Evolutionary conservation across 2,888 invertebrate species (phyloP), one percentile per base, ranked within the genome.

Genomic region (Oscheius sp.): DNA sequence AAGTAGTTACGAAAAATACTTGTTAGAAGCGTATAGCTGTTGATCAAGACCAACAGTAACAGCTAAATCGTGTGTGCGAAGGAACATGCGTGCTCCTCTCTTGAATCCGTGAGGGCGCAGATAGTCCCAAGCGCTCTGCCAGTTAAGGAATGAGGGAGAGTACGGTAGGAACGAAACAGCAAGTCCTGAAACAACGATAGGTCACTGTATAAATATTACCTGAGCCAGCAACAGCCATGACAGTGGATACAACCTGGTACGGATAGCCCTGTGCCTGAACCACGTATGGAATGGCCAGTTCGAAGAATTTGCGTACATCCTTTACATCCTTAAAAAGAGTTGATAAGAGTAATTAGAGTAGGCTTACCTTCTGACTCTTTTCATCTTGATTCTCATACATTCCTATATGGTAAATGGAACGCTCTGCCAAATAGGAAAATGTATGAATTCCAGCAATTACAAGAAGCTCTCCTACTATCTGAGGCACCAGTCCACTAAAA

Each of bases 231-330:
- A 76, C 76, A 45, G 76, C 78, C 76, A 78, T 78, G 31, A 78
- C 70, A 17, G 68, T 73, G 17, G 72, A 72, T 37, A 78, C 94
- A 70, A 96, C 92, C 87, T 92, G 91, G 87, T 95, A 91, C 23
- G 96, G 96, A 88, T 97, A 96, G n/a, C 94, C 92, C 73, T 94
- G 86, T 67, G 93, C 92, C 73, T 92, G 91, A 70, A 93, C 92
- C 63, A 94, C 88, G 87, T 94, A 92, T 90, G 89, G 86, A 90
- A 88, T 79, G 78, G 86, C 86, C 85, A 78, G 75, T 25, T 75
- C 68, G 33, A 81, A 63, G 68, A 80, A 69, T 8, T 58, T 61
- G 48, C 81, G 79, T 4, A 78, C 73, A 46, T 80, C 77, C 53
- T 73, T 72, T 23, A 70, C 76, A 12, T 77, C 74, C 70, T 74